These are phyloP conservation scores for Mesorhabditis spiculigera DNA, from an alignment of 2,888 invertebrate species.

Conservation along the genomic window DNA sequence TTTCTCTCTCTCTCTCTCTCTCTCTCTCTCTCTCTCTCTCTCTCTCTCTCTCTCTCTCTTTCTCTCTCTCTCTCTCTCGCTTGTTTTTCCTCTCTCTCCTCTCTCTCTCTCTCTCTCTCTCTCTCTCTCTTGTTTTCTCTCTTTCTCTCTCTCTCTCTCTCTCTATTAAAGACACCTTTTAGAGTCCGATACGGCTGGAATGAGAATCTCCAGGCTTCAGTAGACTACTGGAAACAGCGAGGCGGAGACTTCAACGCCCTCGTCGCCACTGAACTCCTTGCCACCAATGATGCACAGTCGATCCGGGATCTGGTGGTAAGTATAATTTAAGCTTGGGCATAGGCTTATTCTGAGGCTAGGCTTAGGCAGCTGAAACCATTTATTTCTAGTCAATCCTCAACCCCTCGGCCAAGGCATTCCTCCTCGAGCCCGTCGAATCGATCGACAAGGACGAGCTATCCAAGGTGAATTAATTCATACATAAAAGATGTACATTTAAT, in stretches of 20 bases:
- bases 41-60: background rate
- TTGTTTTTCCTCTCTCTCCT: no score
- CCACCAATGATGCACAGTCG: constrained; percentile 26
- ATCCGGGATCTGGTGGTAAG: constrained; percentile 17
- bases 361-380: no score
- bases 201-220: constrained; percentile 19
- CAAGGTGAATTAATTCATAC: constrained; percentile 11
- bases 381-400: constrained; percentile 26
- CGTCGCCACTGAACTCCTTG: constrained; percentile 42
- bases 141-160: no score
- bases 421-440: constrained; percentile 32
- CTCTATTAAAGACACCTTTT: background rate
- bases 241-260: constrained; percentile 40
- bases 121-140: background rate
- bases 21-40: no score
- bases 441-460: constrained; percentile 20
- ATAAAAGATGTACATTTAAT: background rate
- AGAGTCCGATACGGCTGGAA: constrained; percentile 32
- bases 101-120: background rate
- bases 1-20: background rate
- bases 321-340: constrained; percentile 2
- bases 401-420: constrained; percentile 26
- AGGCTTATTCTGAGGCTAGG: background rate
- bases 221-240: constrained; percentile 33
- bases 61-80: no score